Conservation (phyloP, 2,888 invertebrate genomes). For the Dorcus parallelipipedus region DNA sequence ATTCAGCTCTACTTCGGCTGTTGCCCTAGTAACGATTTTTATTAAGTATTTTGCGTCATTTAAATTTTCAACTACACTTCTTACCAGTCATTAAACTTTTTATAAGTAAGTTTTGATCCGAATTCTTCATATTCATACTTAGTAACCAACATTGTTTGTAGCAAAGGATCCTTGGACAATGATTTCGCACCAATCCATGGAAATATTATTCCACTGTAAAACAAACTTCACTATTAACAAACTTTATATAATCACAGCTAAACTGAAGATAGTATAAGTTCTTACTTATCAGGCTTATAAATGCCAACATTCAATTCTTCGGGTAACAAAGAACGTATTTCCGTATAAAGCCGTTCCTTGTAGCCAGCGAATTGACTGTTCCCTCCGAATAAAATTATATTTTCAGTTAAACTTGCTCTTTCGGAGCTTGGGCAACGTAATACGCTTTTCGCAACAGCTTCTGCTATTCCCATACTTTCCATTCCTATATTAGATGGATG, state of each 20-base stretch:
- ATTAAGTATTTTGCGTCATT: too few relatives aligned
- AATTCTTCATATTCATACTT: slow-evolving; percentile 88
- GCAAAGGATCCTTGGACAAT: slow-evolving; percentile 70
- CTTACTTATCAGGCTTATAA: slow-evolving; percentile 63
- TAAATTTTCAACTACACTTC: neutral
- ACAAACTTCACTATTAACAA: neutral
- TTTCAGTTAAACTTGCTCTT: slow-evolving; percentile 73
- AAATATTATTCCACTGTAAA: slow-evolving; percentile 70
- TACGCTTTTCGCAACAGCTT: slow-evolving; percentile 80
- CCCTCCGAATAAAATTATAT: slow-evolving; percentile 84
- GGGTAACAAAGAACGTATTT: slow-evolving; percentile 75
- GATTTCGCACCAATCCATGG: slow-evolving; percentile 87
- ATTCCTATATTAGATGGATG: slow-evolving; percentile 94
- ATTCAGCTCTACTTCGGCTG: slow-evolving; percentile 9
- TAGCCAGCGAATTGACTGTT: slow-evolving; percentile 80
- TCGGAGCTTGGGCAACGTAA: slow-evolving; percentile 69
- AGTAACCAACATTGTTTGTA: slow-evolving; percentile 70
- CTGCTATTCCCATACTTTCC: slow-evolving; percentile 85
- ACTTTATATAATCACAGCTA: too few relatives aligned
- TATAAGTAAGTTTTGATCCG: slow-evolving; percentile 61
- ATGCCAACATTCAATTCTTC: slow-evolving; percentile 76
- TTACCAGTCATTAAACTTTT: slow-evolving; percentile 53
- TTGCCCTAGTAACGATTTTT: slow-evolving; percentile 4
- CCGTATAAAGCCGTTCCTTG: slow-evolving; percentile 70
- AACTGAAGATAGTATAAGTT: too few relatives aligned